phyloP scores from a whole-genome alignment of 2,797 vertebrate species.

The Poeciliopsis infans region DNA sequence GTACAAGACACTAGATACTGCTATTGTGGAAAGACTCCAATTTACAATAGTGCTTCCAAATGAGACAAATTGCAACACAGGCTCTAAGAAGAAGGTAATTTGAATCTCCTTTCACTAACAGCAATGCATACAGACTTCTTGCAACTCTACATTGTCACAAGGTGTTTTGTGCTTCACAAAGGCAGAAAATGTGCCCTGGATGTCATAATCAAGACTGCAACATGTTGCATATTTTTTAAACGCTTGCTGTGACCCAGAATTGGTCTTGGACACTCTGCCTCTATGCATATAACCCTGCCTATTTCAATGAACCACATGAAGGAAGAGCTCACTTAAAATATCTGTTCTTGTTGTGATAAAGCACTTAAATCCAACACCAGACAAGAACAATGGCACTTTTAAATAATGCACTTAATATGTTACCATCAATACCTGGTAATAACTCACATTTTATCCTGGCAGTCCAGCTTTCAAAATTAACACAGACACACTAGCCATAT shows the following conservation, averaged over 20 bases:
- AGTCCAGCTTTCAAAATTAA: constrained; percentile 6
- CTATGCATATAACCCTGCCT: not conserved
- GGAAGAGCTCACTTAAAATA: not conserved
- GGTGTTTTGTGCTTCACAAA: constrained; percentile 60
- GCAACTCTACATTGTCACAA: constrained; percentile 66
- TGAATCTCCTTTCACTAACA: constrained; percentile 60
- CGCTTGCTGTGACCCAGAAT: not conserved
- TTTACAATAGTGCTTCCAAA: constrained; percentile 6
- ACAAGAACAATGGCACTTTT: constrained; percentile 8
- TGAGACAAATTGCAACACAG: constrained; percentile 21
- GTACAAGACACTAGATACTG: not conserved
- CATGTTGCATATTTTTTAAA: constrained; percentile 24
- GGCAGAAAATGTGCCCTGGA: constrained; percentile 49
- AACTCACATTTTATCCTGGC: constrained; percentile 7
- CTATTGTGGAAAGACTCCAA: not conserved
- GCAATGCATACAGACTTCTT: constrained; percentile 25
- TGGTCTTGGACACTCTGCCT: constrained; percentile 19
- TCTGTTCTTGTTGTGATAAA: not conserved
- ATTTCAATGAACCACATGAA: not conserved
- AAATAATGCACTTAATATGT: constrained; percentile 5
- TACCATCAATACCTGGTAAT: constrained; percentile 7
- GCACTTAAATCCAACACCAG: not conserved
- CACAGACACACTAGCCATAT: not conserved
- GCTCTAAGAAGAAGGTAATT: constrained; percentile 50
- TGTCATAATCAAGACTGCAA: constrained; percentile 58